Evolutionary conservation across 2,113 vertebrate genomes (phyloP), one percentile per base, ranked within the genome.

Genomic region (Recurvirostra avosetta): DNA sequence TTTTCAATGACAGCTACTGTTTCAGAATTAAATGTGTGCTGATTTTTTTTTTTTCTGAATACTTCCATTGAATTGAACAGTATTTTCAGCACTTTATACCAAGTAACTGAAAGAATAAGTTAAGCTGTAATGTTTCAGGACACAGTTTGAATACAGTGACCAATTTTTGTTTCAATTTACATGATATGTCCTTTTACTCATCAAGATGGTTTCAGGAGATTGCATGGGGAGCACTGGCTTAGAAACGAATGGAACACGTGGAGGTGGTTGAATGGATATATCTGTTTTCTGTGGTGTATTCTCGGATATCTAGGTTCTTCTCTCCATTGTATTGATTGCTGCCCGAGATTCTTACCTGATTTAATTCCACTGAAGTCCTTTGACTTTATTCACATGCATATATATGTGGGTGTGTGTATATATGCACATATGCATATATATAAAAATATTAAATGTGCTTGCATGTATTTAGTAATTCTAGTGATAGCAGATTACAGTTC

Each of bases 371-470:
- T 66, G 27, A 67, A 56, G 41, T 61, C 13, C 25, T 83, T 81
- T 85, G 61, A 36, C 10, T 71, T 71, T 34, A 27, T 26, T 91
- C 15, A 45, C 3, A 5, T 23, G 12, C 11, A 16, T 23, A 8
- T 34, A 12, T 18, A 3, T n/a, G 0, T 72, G 1, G 34, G 15
- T 49, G 9, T 32, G 3, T 45, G 1, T 23, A 1, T 74, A 2
- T 56, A 50, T 8, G 6, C 9, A 9, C 4, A 3, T 6, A 15
- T 8, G 36, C 61, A 20, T 26, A 38, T 19, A 36, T 19, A 40
- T 13, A 47, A 2, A 70, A 8, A 40, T 27, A 22, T 29, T 41
- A 49, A 73, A 70, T 40, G 21, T 45, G 5, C 29, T 61, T 80
- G n/a, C 5, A 17, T 59, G 5, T 56, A 29, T 62, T 76, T 9